Evolutionary conservation across 2,113 vertebrate species (phyloP).

Genomic region (Sinocyclocheilus anophthalmus): DNA sequence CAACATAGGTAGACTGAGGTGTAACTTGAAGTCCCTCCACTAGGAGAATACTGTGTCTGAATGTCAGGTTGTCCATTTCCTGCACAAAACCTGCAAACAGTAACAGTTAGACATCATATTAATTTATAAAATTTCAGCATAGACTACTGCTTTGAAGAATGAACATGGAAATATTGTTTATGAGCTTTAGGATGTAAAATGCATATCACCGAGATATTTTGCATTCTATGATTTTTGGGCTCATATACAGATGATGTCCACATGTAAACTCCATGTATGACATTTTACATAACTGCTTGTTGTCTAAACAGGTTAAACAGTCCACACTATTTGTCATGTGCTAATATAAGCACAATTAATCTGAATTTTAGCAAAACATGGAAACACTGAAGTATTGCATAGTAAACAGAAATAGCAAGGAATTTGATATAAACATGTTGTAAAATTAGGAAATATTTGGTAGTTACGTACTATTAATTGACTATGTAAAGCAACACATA

Average conservation of each 20-base stretch:
- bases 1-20: constrained; percentile 48
- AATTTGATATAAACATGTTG: not conserved
- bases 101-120: not conserved
- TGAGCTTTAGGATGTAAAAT: not conserved
- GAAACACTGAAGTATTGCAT: not conserved
- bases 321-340: not conserved
- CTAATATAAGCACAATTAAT: not conserved
- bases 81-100: constrained; percentile 23
- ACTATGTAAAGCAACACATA: not conserved
- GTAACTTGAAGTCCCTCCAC: constrained; percentile 66
- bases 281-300: not conserved
- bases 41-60: constrained; percentile 54
- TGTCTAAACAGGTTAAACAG: not conserved
- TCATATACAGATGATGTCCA: no score
- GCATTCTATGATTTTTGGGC: not conserved
- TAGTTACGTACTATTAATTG: not conserved
- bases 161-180: not conserved
- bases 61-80: constrained; percentile 61
- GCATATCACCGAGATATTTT: not conserved
- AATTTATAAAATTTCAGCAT: not conserved
- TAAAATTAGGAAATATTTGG: not conserved
- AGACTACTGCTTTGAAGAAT: not conserved
- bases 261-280: not conserved
- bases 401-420: not conserved
- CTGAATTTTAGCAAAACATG: not conserved